Percentiles rank a stretch among this genome's conserved stretches.
These are phyloP conservation scores for Eolophus roseicapilla DNA, from an alignment of 2,113 vertebrate genomes.

Conservation along the genomic window DNA sequence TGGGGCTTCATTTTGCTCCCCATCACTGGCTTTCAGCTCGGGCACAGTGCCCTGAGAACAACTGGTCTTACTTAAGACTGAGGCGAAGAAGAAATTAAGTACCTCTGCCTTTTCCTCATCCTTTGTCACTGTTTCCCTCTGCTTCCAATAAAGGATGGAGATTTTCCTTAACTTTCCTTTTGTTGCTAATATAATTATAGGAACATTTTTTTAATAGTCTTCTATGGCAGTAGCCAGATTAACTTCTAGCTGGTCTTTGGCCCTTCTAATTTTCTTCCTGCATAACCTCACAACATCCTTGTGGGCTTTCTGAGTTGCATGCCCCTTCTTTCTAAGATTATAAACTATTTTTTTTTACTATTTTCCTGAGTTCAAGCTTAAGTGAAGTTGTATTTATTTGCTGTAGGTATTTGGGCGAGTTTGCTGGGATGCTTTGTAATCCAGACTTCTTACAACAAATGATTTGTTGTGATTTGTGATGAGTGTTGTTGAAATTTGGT, in stretches of 20 bases:
- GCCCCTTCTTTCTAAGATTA: neutral
- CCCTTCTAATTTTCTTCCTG: neutral
- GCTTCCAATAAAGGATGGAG: neutral
- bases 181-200: neutral
- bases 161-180: neutral
- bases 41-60: neutral
- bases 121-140: neutral
- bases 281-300: neutral
- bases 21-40: neutral
- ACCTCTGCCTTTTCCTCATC: neutral
- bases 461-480: neutral
- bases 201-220: neutral
- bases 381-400: neutral
- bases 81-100: neutral
- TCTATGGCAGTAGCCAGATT: neutral
- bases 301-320: neutral
- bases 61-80: neutral
- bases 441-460: neutral
- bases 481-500: neutral
- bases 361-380: neutral
- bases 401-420: neutral
- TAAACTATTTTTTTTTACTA: neutral
- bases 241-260: neutral
- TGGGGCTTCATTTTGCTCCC: neutral
- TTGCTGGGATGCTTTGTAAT: neutral